Evolutionary conservation across 2,888 invertebrate genomes (phyloP), one percentile per base, ranked within the genome.

Genomic region (Cheilosia impressa): DNA sequence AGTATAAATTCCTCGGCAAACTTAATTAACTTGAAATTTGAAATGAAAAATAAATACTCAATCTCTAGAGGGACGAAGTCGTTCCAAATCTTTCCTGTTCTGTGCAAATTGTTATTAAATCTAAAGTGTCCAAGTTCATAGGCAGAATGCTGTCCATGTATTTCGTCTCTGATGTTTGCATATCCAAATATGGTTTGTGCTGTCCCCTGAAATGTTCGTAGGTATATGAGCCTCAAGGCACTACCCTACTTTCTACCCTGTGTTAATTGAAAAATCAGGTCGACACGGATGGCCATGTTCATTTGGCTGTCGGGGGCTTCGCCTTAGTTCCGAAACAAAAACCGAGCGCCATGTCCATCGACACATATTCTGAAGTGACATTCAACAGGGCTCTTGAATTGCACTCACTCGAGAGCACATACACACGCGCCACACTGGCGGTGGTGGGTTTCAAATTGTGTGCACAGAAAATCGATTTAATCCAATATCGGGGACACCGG

Each of bases 331-430:
- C 38, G 27, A 60, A 60, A 66, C 47, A 58, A 27, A 57, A 57
- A 45, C 10, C 2, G 10, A 38, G 17, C 62, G 53, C 15, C 43
- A 27, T 55, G 53, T 73, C 63, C 55, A 45, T 63, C 60, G 69
- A 58, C 71, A 71, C 63, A 31, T 57, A 63, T 57, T 63, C 50
- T 63, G n/a, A 47, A 72, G 71, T 53, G 65, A 24, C 24, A 45
- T 58, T 79, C 71, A 63, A 78, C 78, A 65, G 78, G 78, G 77
- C 43, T 53, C 71, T 79, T 60, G 24, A 45, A 52, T 72, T 66
- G 38, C 65, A 52, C 57, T 55, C 52, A 52, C 38, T 27, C n/a
- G 5, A 60, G 3, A 27, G 3, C 2, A 17, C 55, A 38, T 13
- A 17, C 31, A 47, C 27, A 31, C 52, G 15, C 52, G 4, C 52